Base-by-base conservation (phyloP, 1,140 invertebrate genomes). In the Dinothrombium tinctorium region DNA sequence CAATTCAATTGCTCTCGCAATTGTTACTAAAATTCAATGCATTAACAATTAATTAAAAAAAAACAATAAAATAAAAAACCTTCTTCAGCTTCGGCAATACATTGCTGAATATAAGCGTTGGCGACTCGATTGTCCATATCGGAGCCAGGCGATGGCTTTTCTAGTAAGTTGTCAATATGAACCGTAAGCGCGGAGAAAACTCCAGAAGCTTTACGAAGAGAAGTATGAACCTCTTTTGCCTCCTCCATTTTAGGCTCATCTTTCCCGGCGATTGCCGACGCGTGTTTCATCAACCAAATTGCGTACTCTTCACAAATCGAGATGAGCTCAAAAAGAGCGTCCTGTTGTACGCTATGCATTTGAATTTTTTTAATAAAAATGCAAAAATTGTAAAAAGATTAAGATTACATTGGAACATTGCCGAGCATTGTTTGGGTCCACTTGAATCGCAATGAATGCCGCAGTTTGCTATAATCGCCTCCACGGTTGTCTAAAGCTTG, bases 81-180 rank as follows among this genome's bases (percentile, higher is more conserved):
- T 64, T 76, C 73, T 55, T 76, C 73, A 4, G 73, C 73, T 57
- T 76, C 73, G 24, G 71, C 73, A 26, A 68, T 71, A 53, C 69
- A 72, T 48, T 74, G 72, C 51, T 67, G 63, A 11, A 71, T 56
- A 51, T 75, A 75, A 24, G 71, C 70, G 47, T 64, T 67, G 37
- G 73, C 50, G 15, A 76, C 60, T 23, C 65, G 54, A 12, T 60
- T 59, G 51, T 76, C 72, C 41, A 69, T 59, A 57, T 76, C 73
- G 41, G 64, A 63, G 32, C 63, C 68, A 29, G 63, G 50, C 24
- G 57, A 50, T 22, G 59, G 54, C 46, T 59, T 59, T 17, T 62
- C 62, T 9, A 65, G 48, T 49, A 70, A 58, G 41, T 54, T 55
- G 37, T 59, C 59, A 33, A 53, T 49, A 44, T 54, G 47, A 31